A percentile compares a stretch with the other conserved stretches of the same genome.
Conservation (phyloP, 2,888 invertebrate genomes). For the Aporophyla lueneburgensis region DNA sequence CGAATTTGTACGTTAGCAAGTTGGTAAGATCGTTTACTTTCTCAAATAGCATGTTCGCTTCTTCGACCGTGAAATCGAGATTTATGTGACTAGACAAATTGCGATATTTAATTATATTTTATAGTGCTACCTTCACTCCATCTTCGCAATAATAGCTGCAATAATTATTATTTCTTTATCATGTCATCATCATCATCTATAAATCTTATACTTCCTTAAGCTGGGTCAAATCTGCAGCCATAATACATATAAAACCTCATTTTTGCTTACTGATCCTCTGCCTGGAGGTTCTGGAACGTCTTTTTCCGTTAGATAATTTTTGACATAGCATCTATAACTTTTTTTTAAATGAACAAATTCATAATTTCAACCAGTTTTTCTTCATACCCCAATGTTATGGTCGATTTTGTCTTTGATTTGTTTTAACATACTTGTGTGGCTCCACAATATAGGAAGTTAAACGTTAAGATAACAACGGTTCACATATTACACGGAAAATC, state of each 20-base stretch:
- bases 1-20: neutral
- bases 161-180: constrained; percentile 16
- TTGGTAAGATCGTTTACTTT: constrained; percentile 13
- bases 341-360: neutral
- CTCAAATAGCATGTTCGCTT: constrained; percentile 14
- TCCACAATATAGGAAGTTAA: constrained; percentile 13
- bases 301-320: neutral
- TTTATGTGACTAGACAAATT: constrained; percentile 36
- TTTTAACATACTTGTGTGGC: constrained; percentile 29
- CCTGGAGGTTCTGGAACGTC: too few species aligned
- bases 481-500: constrained; percentile 38
- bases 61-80: constrained; percentile 27
- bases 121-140: constrained; percentile 29
- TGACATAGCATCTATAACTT: neutral
- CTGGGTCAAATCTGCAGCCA: neutral
- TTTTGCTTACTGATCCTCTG: neutral
- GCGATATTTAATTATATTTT: constrained; percentile 33
- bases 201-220: neutral
- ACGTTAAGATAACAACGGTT: constrained; percentile 26
- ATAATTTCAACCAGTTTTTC: constrained; percentile 28
- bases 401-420: constrained; percentile 6
- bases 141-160: constrained; percentile 15
- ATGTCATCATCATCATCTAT: neutral
- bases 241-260: neutral
- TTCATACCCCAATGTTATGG: neutral